phyloP scores from a whole-genome alignment of 2,113 vertebrate genomes.

The Poeciliopsis turrubarensis region DNA sequence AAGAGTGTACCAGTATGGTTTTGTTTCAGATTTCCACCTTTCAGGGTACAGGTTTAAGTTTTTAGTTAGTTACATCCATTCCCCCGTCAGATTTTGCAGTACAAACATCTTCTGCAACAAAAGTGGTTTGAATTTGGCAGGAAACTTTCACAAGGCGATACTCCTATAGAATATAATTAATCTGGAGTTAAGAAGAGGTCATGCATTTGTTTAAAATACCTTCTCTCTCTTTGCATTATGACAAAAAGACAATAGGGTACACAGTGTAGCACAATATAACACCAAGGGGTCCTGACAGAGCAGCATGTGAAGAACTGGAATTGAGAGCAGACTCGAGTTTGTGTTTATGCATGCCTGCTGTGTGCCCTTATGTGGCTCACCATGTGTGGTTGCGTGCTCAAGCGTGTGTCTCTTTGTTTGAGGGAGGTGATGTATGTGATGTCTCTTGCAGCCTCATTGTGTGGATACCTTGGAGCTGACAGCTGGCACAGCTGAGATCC shows the following conservation, averaged over 20 bases:
- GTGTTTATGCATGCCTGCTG: conserved; percentile 30
- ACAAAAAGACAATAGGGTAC: not conserved
- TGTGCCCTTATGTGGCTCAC: conserved; percentile 35
- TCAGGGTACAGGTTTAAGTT: not conserved
- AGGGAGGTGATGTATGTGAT: conserved; percentile 34
- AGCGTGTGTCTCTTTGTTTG: conserved; percentile 10
- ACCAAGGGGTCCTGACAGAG: not conserved
- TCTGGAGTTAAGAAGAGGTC: not conserved
- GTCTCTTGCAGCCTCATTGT: conserved; percentile 28
- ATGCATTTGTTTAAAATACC: not conserved
- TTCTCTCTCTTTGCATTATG: not conserved
- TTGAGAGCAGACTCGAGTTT: not conserved
- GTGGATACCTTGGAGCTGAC: conserved; percentile 45
- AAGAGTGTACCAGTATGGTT: not conserved
- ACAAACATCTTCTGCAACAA: not conserved
- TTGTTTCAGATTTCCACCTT: not conserved
- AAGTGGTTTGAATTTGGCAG: not conserved
- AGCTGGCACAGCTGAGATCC: conserved; percentile 54
- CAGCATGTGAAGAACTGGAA: not conserved
- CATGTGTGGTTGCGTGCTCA: conserved; percentile 28
- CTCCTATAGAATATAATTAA: not conserved
- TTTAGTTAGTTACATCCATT: not conserved
- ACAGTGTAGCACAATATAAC: not conserved
- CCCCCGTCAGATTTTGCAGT: not conserved
- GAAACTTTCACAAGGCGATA: not conserved